phyloP scores from a whole-genome alignment of 2,797 vertebrate species.

The Notamacropus eugenii region DNA sequence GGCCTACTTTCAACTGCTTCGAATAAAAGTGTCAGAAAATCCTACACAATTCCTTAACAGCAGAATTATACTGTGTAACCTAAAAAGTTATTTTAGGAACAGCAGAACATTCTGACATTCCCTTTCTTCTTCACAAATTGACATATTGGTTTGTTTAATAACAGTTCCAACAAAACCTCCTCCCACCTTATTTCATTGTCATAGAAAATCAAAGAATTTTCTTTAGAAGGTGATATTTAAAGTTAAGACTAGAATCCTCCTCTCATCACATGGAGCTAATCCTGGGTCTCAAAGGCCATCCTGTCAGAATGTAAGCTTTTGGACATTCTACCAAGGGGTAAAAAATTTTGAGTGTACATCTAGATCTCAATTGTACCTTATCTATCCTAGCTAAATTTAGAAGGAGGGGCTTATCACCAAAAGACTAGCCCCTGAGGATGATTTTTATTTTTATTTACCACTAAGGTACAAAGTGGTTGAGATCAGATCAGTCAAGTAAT shows the following conservation, averaged over 20 bases:
- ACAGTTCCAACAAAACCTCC: neutral
- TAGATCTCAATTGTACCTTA: neutral
- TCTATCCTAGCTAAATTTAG: neutral
- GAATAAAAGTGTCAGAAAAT: neutral
- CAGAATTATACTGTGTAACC: conserved; percentile 47
- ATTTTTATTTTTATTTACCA: neutral
- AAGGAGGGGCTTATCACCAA: neutral
- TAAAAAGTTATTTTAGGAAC: conserved; percentile 11
- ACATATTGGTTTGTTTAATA: neutral
- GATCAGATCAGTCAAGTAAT: neutral
- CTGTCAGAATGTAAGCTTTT: neutral
- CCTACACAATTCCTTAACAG: conserved; percentile 15
- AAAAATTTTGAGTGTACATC: neutral
- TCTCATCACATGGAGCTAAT: neutral
- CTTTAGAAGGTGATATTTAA: neutral
- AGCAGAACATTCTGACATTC: neutral
- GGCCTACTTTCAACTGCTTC: conserved; percentile 61
- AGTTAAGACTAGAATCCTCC: neutral
- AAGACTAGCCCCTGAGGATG: neutral
- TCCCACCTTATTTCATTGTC: conserved; percentile 19
- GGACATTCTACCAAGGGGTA: neutral
- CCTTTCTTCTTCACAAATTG: conserved; percentile 38
- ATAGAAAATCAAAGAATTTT: conserved; percentile 24
- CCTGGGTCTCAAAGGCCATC: neutral
- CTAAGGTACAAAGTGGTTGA: neutral